These are phyloP conservation scores for Phaethornis superciliosus DNA, from an alignment of 2,113 vertebrate species.

Conservation along the genomic window DNA sequence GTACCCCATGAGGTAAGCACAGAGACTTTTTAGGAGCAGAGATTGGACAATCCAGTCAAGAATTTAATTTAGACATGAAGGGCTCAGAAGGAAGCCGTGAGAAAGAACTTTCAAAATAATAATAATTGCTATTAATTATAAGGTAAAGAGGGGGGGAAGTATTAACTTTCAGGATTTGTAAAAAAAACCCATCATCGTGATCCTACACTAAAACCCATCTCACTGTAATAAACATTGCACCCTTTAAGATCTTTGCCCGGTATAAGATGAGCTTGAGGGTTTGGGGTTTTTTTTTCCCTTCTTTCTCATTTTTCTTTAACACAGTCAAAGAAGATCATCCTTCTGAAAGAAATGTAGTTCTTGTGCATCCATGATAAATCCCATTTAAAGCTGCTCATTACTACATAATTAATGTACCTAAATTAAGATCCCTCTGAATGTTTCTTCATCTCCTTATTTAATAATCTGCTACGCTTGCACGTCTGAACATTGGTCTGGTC, in stretches of 20 bases:
- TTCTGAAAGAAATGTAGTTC: constrained; percentile 1
- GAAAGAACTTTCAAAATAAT: neutral
- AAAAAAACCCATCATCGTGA: neutral
- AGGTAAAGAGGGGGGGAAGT: neutral
- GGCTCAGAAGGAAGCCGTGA: neutral
- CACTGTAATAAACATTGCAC: neutral
- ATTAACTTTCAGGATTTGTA: neutral
- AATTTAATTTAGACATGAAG: neutral
- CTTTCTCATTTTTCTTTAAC: neutral
- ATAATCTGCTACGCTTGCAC: constrained; percentile 55
- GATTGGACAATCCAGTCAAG: neutral
- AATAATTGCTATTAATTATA: neutral
- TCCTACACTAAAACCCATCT: neutral
- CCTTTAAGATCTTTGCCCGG: neutral
- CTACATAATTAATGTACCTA: constrained; percentile 44
- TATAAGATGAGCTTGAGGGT: neutral
- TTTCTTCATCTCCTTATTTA: constrained; percentile 60
- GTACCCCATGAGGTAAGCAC: neutral
- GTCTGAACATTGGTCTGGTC: constrained; percentile 57
- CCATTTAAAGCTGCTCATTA: constrained; percentile 33
- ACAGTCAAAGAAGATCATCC: neutral
- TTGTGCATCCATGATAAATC: constrained; percentile 10
- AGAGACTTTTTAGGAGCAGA: neutral
- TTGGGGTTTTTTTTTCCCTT: neutral
- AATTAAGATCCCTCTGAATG: constrained; percentile 48